A percentile compares a stretch with the other conserved stretches of the same genome.
phyloP scores from a whole-genome alignment of 1,140 invertebrate species.

The Apis florea region DNA sequence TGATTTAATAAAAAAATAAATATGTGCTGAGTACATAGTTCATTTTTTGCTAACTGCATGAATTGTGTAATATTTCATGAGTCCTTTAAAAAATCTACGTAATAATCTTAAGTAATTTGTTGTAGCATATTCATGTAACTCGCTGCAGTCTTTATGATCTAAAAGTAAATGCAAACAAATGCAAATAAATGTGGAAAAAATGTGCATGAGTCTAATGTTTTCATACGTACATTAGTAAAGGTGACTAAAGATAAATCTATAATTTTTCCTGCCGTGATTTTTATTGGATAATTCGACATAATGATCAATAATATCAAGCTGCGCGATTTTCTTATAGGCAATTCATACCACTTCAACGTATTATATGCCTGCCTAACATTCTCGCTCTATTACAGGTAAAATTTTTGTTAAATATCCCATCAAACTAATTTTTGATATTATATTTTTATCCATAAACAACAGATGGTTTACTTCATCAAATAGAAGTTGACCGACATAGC shows the following conservation, averaged over 20 bases:
- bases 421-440: neutral
- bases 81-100: neutral
- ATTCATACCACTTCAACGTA: constrained; percentile 62
- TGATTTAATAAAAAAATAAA: no score
- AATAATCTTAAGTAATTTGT: neutral
- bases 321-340: constrained; percentile 46
- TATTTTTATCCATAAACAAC: neutral
- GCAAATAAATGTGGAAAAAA: neutral
- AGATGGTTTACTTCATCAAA: constrained; percentile 49
- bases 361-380: constrained; percentile 35
- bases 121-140: constrained; percentile 51
- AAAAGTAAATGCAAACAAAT: neutral
- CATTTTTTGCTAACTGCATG: no score
- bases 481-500: constrained; percentile 59
- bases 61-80: no score
- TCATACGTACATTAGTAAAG: constrained; percentile 46
- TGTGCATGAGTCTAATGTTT: no score
- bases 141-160: constrained; percentile 48
- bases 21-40: no score
- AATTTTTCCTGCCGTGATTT: constrained; percentile 63
- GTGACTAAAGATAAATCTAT: constrained; percentile 48
- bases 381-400: constrained; percentile 32
- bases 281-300: constrained; percentile 56
- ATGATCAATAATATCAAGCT: constrained; percentile 61
- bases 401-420: neutral